phyloP scores from a whole-genome alignment of 2,888 invertebrate genomes.

The Rotaria sp. region DNA sequence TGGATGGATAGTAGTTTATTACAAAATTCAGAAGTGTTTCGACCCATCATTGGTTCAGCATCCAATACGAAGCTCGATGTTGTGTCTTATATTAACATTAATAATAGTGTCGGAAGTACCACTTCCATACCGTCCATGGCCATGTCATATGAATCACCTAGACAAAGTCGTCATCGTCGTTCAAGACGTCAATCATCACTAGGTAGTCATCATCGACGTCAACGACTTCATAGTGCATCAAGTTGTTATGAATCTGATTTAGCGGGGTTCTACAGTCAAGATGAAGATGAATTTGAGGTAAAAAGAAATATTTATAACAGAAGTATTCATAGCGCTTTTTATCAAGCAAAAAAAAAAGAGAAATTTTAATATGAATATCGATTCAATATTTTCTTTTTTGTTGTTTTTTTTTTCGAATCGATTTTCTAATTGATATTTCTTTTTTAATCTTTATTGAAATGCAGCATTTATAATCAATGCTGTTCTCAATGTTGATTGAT shows the following conservation, averaged over 20 bases:
- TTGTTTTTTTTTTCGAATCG: not conserved
- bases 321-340: not conserved
- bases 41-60: not conserved
- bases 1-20: not conserved
- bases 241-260: constrained; percentile 24
- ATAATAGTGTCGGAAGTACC: not conserved
- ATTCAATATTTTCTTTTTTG: not conserved
- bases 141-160: not conserved
- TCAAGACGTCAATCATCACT: not conserved
- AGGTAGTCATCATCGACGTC: not conserved
- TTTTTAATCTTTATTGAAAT: not conserved
- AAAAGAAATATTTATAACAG: not conserved
- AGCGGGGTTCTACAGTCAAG: not conserved
- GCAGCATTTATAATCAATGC: not conserved
- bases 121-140: not conserved
- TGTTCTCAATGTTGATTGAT: not conserved
- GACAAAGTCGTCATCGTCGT: not conserved
- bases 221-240: not conserved
- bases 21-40: not conserved
- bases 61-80: not conserved
- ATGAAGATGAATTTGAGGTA: not conserved
- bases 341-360: not conserved
- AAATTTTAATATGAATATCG: no score
- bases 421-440: not conserved
- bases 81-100: not conserved